phyloP scores from a whole-genome alignment of 2,888 invertebrate species.

The Chironomus riparius region DNA sequence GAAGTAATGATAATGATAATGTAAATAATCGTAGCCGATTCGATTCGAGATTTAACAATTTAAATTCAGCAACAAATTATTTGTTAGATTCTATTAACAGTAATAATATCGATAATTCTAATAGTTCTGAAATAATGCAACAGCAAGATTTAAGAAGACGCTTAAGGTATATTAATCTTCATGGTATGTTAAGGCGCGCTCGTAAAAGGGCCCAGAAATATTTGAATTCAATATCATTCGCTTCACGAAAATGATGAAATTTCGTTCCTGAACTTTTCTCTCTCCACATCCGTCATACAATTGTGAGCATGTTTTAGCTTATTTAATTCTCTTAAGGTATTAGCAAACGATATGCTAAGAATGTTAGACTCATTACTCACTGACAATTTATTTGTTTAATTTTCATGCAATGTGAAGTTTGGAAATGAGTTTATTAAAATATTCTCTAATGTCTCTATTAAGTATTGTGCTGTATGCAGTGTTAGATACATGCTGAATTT shows the following conservation, averaged over 20 bases:
- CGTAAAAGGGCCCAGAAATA: constrained; percentile 42
- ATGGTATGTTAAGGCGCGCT: constrained; percentile 32
- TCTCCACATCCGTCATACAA: background rate
- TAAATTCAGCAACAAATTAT: constrained; percentile 21
- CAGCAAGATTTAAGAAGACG: constrained; percentile 24
- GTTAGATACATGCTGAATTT: no score
- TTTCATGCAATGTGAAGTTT: no score
- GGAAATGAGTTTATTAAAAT: no score
- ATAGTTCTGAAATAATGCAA: constrained; percentile 21
- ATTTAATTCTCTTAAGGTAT: background rate
- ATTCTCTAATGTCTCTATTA: no score
- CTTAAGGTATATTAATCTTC: constrained; percentile 23
- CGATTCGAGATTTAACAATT: constrained; percentile 15
- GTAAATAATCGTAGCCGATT: background rate
- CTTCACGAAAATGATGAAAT: constrained; percentile 13
- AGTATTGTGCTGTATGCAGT: no score
- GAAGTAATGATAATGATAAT: constrained; percentile 3
- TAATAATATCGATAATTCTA: constrained; percentile 16
- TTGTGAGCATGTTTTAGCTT: no score
- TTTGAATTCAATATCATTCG: constrained; percentile 16
- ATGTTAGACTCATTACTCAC: background rate
- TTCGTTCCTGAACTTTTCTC: background rate
- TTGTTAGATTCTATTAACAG: constrained; percentile 25
- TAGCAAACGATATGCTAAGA: background rate
- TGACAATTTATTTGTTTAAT: no score